Percentiles rank a stretch among this genome's conserved stretches.
Evolutionary conservation across 2,113 vertebrate species (phyloP).

Genomic region (Hypomesus transpacificus): DNA sequence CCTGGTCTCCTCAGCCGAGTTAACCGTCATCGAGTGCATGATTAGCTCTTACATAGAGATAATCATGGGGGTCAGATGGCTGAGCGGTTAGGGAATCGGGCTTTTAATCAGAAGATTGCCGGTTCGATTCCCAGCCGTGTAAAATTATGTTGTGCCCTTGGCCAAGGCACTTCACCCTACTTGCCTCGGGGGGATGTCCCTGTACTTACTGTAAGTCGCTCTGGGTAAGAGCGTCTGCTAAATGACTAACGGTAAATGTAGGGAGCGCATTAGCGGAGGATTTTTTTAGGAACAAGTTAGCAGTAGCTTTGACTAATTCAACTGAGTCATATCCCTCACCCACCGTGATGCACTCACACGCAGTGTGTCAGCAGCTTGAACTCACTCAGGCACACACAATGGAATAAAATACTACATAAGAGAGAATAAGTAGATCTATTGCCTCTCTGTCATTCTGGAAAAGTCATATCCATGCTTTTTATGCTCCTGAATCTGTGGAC

Average conservation of each 20-base stretch:
- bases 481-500: conserved; percentile 67
- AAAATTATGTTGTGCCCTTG: no score
- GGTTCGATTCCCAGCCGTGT: no score
- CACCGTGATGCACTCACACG: not conserved
- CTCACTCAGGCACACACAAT: conserved; percentile 5
- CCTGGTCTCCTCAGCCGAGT: conserved; percentile 25
- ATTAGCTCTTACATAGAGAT: conserved; percentile 59
- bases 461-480: conserved; percentile 70
- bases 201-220: no score
- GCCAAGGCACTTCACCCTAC: no score
- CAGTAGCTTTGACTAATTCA: conserved; percentile 35
- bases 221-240: no score
- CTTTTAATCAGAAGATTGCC: no score
- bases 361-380: conserved; percentile 14
- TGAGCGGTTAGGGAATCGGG: no score
- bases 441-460: conserved; percentile 67
- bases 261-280: conserved; percentile 53
- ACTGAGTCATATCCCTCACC: conserved; percentile 47
- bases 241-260: no score
- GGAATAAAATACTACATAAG: conserved; percentile 28
- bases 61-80: no score
- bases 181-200: no score
- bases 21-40: conserved; percentile 55
- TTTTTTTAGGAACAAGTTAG: conserved; percentile 49
- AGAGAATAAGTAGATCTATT: conserved; percentile 44